These are phyloP conservation scores for Ornithoptera alexandrae DNA, from an alignment of 2,888 invertebrate genomes.

Conservation along the genomic window DNA sequence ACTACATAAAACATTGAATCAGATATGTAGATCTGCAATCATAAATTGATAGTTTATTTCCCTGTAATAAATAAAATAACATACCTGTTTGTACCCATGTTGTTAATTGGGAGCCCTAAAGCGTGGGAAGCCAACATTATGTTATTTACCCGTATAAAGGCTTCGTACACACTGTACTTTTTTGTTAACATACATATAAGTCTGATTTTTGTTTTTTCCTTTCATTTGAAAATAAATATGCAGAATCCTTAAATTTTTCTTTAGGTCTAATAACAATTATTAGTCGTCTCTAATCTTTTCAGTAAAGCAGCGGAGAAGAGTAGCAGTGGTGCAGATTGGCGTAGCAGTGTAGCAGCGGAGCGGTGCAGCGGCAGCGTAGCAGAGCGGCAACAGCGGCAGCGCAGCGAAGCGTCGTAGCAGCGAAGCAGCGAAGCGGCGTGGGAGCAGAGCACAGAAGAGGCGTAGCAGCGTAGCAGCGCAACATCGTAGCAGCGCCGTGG, in stretches of 20 bases:
- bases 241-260: not conserved
- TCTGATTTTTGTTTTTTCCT: not conserved
- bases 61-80: conserved; percentile 6
- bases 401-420: conserved; percentile 3
- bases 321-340: not conserved
- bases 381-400: not conserved
- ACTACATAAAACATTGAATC: not conserved
- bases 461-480: conserved; percentile 4
- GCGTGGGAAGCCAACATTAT: conserved; percentile 19
- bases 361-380: not conserved
- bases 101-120: conserved; percentile 3
- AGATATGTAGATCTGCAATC: not conserved
- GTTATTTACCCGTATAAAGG: conserved; percentile 5
- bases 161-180: conserved; percentile 29
- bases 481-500: conserved; percentile 15
- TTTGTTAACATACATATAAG: conserved; percentile 1
- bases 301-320: too few relatives aligned
- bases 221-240: not conserved
- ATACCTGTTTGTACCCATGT: not conserved
- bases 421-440: not conserved
- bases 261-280: not conserved
- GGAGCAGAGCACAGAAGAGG: conserved; percentile 12
- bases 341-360: not conserved
- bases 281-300: too few relatives aligned
- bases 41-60: not conserved